Evolutionary conservation across 30 jellyfish, hydroid and myxozoan species (phyloP).

Genomic region (Mastigias papua): DNA sequence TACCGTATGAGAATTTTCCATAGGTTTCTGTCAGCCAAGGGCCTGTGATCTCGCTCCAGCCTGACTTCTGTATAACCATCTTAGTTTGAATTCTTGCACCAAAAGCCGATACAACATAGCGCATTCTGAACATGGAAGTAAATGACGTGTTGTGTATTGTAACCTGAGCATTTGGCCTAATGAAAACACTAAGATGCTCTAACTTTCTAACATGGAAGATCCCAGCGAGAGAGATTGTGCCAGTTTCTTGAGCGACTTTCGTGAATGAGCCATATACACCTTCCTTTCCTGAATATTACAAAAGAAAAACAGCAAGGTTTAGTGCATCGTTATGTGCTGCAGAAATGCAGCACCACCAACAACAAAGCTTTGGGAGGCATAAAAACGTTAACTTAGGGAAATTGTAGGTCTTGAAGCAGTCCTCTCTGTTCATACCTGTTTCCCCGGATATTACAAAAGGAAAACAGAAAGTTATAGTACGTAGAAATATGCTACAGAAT

Average conservation of each 20-base stretch:
- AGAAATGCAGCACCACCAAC: too few relatives aligned
- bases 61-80: slow-evolving; percentile 52
- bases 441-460: slow-evolving; percentile 15
- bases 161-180: slow-evolving; percentile 54
- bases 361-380: too few relatives aligned
- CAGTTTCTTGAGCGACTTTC: slow-evolving; percentile 52
- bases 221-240: slow-evolving; percentile 81
- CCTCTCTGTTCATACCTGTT: too few relatives aligned
- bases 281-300: slow-evolving; percentile 46
- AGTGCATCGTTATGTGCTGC: too few relatives aligned
- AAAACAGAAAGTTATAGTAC: neutral
- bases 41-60: slow-evolving; percentile 76
- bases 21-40: slow-evolving; percentile 83
- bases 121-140: slow-evolving; percentile 77
- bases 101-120: slow-evolving; percentile 90
- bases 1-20: slow-evolving; percentile 91
- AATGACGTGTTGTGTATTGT: slow-evolving; percentile 76
- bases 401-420: too few relatives aligned
- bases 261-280: slow-evolving; percentile 87
- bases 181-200: slow-evolving; percentile 81
- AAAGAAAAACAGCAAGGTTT: neutral
- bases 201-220: slow-evolving; percentile 66
- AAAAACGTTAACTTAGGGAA: too few relatives aligned
- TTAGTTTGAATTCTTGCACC: slow-evolving; percentile 78
- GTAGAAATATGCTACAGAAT: too few relatives aligned